A percentile compares a stretch with the other conserved stretches of the same genome.
phyloP scores from a whole-genome alignment of 2,113 vertebrate species.

The Chaetodon auriga region DNA sequence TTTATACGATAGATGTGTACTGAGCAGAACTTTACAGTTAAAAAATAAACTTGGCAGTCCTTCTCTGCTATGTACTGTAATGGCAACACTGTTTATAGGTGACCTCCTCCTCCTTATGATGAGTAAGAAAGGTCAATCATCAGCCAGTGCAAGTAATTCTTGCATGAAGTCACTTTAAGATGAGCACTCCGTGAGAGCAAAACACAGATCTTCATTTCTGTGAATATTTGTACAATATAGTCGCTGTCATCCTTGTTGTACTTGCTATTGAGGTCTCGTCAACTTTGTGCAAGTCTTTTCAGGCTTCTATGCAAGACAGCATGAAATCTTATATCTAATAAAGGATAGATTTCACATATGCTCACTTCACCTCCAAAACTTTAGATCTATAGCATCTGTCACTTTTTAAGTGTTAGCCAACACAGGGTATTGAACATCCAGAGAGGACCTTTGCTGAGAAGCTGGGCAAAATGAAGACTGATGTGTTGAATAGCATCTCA shows the following conservation, averaged over 20 bases:
- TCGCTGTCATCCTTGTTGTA: neutral
- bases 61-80: neutral
- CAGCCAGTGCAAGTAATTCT: neutral
- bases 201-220: neutral
- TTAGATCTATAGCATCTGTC: constrained; percentile 72
- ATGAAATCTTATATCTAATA: constrained; percentile 21
- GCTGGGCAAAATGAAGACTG: constrained; percentile 72
- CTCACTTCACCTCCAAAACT: constrained; percentile 45
- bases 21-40: neutral
- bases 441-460: constrained; percentile 49
- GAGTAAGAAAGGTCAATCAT: neutral
- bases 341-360: constrained; percentile 32
- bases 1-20: neutral
- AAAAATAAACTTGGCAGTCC: neutral
- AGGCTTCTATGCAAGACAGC: neutral
- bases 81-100: neutral
- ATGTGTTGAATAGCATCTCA: constrained; percentile 73
- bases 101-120: neutral
- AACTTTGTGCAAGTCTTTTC: neutral
- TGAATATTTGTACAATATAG: neutral
- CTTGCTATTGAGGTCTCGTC: constrained; percentile 2
- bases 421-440: constrained; percentile 46
- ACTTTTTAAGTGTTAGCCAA: constrained; percentile 57
- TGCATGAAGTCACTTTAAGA: neutral
- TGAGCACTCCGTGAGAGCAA: neutral